Evolutionary conservation across 2,888 invertebrate species (phyloP).

Genomic region (Harpalus rufipes): DNA sequence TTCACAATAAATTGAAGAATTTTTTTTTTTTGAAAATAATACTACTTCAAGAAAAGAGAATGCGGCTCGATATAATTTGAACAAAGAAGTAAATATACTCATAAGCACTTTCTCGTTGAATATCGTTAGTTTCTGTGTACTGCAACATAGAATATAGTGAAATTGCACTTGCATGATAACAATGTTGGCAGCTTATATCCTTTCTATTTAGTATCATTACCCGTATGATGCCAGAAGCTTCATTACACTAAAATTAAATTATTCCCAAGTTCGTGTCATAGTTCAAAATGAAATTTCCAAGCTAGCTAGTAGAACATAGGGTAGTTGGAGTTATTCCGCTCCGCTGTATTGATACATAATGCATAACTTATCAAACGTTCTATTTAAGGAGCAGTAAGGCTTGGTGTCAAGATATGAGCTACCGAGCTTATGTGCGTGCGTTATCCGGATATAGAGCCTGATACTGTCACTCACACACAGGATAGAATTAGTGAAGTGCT

Average conservation of each 20-base stretch:
- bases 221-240: too few species aligned
- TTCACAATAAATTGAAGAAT: too few species aligned
- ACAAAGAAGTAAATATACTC: too few species aligned
- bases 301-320: not conserved
- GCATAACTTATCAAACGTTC: slow-evolving; percentile 38
- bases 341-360: slow-evolving; percentile 38
- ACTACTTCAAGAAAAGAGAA: too few species aligned
- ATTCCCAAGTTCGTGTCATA: slow-evolving; percentile 16
- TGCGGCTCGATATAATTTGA: too few species aligned
- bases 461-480: slow-evolving; percentile 10
- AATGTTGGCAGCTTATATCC: too few species aligned
- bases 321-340: not conserved
- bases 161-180: too few species aligned
- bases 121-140: too few species aligned
- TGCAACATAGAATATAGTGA: too few species aligned
- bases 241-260: slow-evolving; percentile 22
- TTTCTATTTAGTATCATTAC: too few species aligned
- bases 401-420: not conserved
- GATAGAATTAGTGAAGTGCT: slow-evolving; percentile 27
- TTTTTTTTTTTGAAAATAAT: too few species aligned
- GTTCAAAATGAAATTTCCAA: slow-evolving; percentile 13
- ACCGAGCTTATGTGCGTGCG: slow-evolving; percentile 4
- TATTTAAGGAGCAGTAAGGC: slow-evolving; percentile 24
- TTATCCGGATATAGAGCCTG: slow-evolving; percentile 20
- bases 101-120: too few species aligned